phyloP scores from a whole-genome alignment of 2,113 vertebrate genomes.

The Clupea harengus region DNA sequence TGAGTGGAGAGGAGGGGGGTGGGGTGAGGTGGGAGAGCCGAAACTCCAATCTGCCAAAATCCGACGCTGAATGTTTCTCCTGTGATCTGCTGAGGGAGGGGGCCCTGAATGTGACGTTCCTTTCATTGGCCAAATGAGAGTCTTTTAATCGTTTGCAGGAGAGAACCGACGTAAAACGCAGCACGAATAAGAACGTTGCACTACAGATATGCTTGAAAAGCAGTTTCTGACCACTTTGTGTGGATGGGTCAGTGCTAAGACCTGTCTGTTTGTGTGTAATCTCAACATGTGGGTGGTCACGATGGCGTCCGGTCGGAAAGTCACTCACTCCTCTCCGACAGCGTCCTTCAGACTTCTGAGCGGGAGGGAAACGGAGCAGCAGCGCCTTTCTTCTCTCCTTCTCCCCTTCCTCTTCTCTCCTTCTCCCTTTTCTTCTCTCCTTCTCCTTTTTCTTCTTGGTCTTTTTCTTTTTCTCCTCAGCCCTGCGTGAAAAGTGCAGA shows the following conservation, averaged over 20 bases:
- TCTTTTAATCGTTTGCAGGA: slow-evolving; percentile 7
- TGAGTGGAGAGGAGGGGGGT: slow-evolving; percentile 47
- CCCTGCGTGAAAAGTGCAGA: background rate
- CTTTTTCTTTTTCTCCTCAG: slow-evolving; percentile 65
- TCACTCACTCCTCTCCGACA: background rate
- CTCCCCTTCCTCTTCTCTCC: slow-evolving; percentile 66
- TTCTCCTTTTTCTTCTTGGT: slow-evolving; percentile 61
- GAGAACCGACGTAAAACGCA: background rate
- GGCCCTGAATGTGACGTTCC: slow-evolving; percentile 54
- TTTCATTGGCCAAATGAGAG: slow-evolving; percentile 39
- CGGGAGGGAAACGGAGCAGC: slow-evolving; percentile 48
- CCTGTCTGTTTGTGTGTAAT: background rate
- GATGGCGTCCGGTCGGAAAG: slow-evolving; percentile 2
- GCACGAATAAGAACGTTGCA: background rate
- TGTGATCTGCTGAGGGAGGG: slow-evolving; percentile 27
- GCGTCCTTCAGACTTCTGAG: slow-evolving; percentile 18
- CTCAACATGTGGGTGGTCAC: background rate
- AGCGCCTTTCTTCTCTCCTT: slow-evolving; percentile 72
- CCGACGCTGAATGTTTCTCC: slow-evolving; percentile 55
- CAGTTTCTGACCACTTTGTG: background rate
- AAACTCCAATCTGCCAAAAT: slow-evolving; percentile 70
- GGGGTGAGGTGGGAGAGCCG: slow-evolving; percentile 45
- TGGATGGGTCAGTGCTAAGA: background rate
- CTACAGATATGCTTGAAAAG: background rate
- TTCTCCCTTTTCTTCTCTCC: background rate